A percentile compares a stretch with the other conserved stretches of the same genome.
These are phyloP conservation scores for Chrysaora quinquecirrha DNA, from an alignment of 30 jellyfish, hydroid and myxozoan genomes.

Conservation along the genomic window DNA sequence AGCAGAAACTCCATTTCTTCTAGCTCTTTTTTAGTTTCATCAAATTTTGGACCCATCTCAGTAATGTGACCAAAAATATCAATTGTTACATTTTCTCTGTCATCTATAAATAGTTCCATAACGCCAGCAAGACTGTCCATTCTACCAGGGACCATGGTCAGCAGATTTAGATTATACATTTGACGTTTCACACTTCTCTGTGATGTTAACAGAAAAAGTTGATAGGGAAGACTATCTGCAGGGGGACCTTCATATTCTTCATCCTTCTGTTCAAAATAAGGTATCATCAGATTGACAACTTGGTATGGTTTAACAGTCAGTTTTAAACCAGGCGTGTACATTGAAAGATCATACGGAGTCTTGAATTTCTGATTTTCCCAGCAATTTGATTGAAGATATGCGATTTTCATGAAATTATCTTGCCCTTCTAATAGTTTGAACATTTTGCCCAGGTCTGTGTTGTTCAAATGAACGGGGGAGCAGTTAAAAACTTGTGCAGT, in stretches of 20 bases:
- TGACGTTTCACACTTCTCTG: constrained; percentile 67
- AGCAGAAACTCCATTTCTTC: constrained; percentile 54
- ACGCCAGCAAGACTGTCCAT: constrained; percentile 37
- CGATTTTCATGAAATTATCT: constrained; percentile 25
- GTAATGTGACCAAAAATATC: constrained; percentile 17
- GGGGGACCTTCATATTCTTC: constrained; percentile 52
- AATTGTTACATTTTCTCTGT: constrained; percentile 64
- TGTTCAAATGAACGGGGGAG: constrained; percentile 60
- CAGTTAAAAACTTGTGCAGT: constrained; percentile 59
- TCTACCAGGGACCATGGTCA: constrained; percentile 57
- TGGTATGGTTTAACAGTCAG: constrained; percentile 44
- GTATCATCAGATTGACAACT: constrained; percentile 38
- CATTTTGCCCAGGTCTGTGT: constrained; percentile 54
- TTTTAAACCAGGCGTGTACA: constrained; percentile 47
- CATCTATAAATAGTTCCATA: constrained; percentile 50
- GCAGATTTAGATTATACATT: constrained; percentile 35
- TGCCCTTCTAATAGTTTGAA: constrained; percentile 26
- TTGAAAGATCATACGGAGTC: constrained; percentile 52
- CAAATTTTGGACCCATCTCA: constrained; percentile 22
- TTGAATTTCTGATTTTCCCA: constrained; percentile 33
- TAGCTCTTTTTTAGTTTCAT: constrained; percentile 23
- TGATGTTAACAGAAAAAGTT: constrained; percentile 44
- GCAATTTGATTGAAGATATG: constrained; percentile 42
- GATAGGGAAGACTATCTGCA: constrained; percentile 38
- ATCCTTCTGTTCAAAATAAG: constrained; percentile 30